Evolutionary conservation across 2,888 invertebrate species (phyloP).

Genomic region (Caenorhabditis macrosperma): DNA sequence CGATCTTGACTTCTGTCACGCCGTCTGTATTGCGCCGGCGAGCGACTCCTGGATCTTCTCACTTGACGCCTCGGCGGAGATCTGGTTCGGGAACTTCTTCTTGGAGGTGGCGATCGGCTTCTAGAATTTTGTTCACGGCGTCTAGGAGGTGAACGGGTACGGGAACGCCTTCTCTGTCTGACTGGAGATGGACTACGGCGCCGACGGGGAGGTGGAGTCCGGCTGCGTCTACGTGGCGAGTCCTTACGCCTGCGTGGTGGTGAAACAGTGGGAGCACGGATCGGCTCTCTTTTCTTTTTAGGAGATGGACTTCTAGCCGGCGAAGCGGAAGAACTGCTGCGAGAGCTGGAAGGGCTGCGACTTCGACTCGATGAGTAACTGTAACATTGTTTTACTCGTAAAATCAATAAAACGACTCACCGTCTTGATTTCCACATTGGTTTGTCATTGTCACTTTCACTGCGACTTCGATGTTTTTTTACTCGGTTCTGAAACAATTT

Average conservation of each 20-base stretch:
- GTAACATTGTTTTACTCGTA: background rate
- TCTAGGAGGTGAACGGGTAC: slow-evolving; percentile 5
- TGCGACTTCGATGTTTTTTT: background rate
- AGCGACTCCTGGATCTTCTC: background rate
- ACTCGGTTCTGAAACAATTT: slow-evolving; percentile 9
- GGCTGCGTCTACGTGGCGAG: slow-evolving; percentile 2
- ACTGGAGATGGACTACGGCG: slow-evolving; percentile 13
- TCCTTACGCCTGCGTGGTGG: slow-evolving; percentile 14
- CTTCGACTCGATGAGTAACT: slow-evolving; percentile 22
- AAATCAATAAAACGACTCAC: background rate
- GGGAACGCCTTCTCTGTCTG: slow-evolving; percentile 1
- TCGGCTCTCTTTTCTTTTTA: slow-evolving; percentile 36
- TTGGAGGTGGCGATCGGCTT: slow-evolving; percentile 32
- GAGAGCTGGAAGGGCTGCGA: slow-evolving; percentile 7
- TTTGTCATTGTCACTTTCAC: slow-evolving; percentile 17
- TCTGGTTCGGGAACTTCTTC: slow-evolving; percentile 11
- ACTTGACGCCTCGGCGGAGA: background rate
- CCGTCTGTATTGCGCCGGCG: slow-evolving; percentile 8
- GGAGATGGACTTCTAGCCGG: slow-evolving; percentile 18
- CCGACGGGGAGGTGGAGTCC: slow-evolving; percentile 5
- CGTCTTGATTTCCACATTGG: slow-evolving; percentile 43
- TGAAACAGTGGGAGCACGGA: slow-evolving; percentile 41
- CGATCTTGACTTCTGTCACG: slow-evolving; percentile 3
- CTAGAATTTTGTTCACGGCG: background rate
- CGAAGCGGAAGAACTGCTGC: slow-evolving; percentile 1